Conservation (phyloP, 1,140 invertebrate species). For the Cotesia glomerata region DNA sequence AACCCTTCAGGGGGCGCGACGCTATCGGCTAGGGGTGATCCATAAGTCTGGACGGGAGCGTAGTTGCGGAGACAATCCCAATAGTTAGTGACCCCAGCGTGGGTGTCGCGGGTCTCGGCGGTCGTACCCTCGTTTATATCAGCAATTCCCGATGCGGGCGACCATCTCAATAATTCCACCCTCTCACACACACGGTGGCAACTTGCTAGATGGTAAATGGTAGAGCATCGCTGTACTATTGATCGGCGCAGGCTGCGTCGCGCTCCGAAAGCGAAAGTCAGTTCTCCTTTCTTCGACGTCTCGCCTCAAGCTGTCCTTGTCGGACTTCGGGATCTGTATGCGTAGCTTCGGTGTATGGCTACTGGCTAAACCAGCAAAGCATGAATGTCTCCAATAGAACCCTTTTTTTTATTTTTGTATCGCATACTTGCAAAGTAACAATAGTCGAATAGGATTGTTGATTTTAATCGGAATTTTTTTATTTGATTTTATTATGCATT, state of each 20-base stretch:
- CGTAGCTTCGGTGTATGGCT: not conserved
- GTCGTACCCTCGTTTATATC: too few relatives aligned
- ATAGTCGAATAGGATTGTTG: too few relatives aligned
- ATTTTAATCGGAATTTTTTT: too few relatives aligned
- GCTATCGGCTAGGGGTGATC: too few relatives aligned
- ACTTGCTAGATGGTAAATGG: slow-evolving; percentile 21
- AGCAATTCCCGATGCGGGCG: not conserved
- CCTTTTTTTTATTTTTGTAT: too few relatives aligned
- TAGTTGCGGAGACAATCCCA: not conserved
- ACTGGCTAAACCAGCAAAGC: too few relatives aligned
- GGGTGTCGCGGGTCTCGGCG: not conserved
- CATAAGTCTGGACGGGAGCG: too few relatives aligned
- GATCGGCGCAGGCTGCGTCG: slow-evolving; percentile 53
- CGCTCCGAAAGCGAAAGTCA: slow-evolving; percentile 55
- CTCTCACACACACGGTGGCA: slow-evolving; percentile 34
- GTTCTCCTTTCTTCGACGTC: slow-evolving; percentile 46
- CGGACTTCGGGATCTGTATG: slow-evolving; percentile 4
- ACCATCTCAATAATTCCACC: slow-evolving; percentile 43
- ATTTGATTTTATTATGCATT: too few relatives aligned
- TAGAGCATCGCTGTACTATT: slow-evolving; percentile 44
- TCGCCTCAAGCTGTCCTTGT: slow-evolving; percentile 35
- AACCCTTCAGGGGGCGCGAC: not conserved
- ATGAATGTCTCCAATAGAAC: too few relatives aligned
- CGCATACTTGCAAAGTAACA: too few relatives aligned
- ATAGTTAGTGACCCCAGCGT: not conserved